Base-by-base conservation (phyloP, 2,113 vertebrate species). In the Catharus minimus region DNA sequence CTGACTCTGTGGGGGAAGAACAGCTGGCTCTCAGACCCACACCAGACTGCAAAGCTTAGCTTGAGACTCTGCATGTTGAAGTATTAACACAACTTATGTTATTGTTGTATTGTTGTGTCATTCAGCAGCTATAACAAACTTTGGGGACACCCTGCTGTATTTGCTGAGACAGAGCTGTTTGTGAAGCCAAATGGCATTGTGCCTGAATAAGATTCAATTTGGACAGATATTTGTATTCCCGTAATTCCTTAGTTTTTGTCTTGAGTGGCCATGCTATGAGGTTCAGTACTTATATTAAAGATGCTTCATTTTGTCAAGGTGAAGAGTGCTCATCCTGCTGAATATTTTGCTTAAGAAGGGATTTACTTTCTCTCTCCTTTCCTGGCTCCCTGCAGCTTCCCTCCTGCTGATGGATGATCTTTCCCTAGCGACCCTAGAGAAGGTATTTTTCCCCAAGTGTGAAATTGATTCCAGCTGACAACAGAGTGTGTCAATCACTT, bases 381-480 rank as follows among this genome's bases (percentile, higher is more conserved):
- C 26, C 56, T 1, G 2, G 23, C 65, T 88, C 52, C 85, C 76
- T 72, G 46, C 67, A 79, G 71, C 88, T 86, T 91, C 53, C 91
- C 60, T 84, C 61, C 61, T 89, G 91, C 90, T 94, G 94, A 95
- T 27, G 36, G 82, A 89, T 94, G 87, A 95, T 91, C 81, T 74
- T 91, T 82, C 77, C 83, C 58, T 32, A 91, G 77, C 4, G 11
- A 94, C 72, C 82, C 69, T 38, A 92, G 77, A 8, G 15, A 92
- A 94, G 88, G 39, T 94, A 95, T 95, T 86, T 93, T 96, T 86
- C 69, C 81, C 82, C 56, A 83, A 95, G 92, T 91, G 84, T 95
- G 86, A 97, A 96, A 95, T 95, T 91, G 84, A 95, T 96, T 96
- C 92, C 41, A 93, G 86, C 53, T 93, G 95, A 96, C 79, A 92